A percentile compares a stretch with the other conserved stretches of the same genome.
These are phyloP conservation scores for Mormoops blainvillei DNA, from an alignment of 2,113 vertebrate genomes.

Conservation along the genomic window DNA sequence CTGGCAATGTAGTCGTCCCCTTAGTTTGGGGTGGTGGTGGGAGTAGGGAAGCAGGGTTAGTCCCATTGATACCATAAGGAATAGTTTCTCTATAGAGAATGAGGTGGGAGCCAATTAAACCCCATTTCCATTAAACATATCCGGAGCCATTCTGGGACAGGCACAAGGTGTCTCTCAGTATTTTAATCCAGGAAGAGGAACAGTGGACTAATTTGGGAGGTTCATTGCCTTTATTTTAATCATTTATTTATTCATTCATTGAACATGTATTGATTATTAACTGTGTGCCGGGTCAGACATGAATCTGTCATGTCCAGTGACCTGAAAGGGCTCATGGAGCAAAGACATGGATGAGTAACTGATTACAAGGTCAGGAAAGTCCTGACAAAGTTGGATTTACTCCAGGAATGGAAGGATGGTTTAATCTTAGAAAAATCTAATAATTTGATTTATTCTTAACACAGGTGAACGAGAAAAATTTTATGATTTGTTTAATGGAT, in stretches of 20 bases:
- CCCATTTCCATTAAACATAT: not conserved
- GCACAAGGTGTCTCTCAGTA: not conserved
- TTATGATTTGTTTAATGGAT: not conserved
- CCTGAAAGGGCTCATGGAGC: not conserved
- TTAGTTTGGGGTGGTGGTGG: not conserved
- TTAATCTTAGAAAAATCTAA: not conserved
- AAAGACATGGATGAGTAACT: not conserved
- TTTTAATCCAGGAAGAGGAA: not conserved
- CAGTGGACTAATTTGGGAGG: not conserved
- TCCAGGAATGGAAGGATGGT: constrained; percentile 26
- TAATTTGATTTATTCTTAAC: not conserved
- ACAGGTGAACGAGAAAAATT: not conserved
- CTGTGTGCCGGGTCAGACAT: not conserved
- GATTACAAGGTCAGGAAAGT: not conserved
- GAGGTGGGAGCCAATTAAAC: not conserved
- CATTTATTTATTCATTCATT: not conserved
- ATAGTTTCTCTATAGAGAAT: not conserved
- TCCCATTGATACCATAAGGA: not conserved
- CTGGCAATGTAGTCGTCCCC: rapidly evolving
- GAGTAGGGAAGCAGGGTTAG: not conserved
- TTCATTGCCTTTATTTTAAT: not conserved
- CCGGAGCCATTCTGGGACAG: not conserved
- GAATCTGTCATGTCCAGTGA: not conserved
- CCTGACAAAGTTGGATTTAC: not conserved
- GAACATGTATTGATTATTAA: not conserved